phyloP scores from a whole-genome alignment of 2,113 vertebrate species.

The Nansenia antarctica region DNA sequence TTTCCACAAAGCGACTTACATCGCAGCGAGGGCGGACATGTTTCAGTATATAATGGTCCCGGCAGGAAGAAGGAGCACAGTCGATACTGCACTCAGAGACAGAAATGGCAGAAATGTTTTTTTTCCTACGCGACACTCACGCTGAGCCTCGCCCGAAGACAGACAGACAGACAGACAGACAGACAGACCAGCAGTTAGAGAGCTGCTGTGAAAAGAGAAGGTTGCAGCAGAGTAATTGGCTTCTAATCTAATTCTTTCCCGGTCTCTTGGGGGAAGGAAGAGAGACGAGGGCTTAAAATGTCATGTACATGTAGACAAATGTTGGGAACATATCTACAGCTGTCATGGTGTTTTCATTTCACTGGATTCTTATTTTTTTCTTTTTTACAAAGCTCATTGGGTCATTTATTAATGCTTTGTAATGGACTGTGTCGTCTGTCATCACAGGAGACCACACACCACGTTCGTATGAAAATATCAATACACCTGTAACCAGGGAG shows the following conservation, averaged over 20 bases:
- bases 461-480: not conserved
- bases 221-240: not conserved
- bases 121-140: too few species aligned
- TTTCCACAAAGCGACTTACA: too few species aligned
- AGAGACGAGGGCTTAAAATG: not conserved
- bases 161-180: too few species aligned
- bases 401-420: not conserved
- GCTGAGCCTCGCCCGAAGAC: too few species aligned
- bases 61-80: too few species aligned
- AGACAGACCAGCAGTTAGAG: not conserved
- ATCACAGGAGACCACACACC: not conserved
- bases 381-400: not conserved
- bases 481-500: too few species aligned
- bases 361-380: not conserved
- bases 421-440: not conserved
- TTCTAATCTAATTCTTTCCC: not conserved
- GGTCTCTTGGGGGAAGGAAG: not conserved
- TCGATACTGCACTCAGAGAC: too few species aligned
- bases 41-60: too few species aligned
- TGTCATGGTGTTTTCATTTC: not conserved
- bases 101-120: too few species aligned
- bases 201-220: not conserved
- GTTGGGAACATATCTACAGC: not conserved
- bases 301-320: not conserved
- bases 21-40: too few species aligned